Evolutionary conservation across 2,797 vertebrate genomes (phyloP).

Genomic region (Smutsia temminckii): DNA sequence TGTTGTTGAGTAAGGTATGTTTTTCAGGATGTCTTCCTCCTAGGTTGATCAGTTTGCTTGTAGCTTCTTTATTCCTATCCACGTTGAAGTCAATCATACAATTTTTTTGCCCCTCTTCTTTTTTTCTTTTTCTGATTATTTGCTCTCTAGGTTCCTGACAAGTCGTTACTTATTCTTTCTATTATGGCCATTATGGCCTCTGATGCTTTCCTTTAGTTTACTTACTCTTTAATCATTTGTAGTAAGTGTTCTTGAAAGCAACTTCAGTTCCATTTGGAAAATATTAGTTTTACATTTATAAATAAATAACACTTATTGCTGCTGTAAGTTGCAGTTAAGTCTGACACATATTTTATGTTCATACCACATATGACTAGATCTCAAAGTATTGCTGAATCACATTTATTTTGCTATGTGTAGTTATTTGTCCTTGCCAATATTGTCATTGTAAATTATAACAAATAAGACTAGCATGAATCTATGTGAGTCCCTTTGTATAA

Average conservation of each 20-base stretch:
- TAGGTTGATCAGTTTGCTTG: not conserved
- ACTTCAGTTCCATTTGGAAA: not conserved
- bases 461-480: not conserved
- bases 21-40: not conserved
- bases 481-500: not conserved
- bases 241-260: not conserved
- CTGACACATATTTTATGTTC: conserved; percentile 16
- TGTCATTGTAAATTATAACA: conserved; percentile 54
- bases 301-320: not conserved
- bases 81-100: not conserved
- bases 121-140: not conserved
- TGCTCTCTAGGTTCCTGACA: not conserved
- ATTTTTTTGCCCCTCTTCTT: not conserved
- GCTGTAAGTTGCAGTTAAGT: not conserved
- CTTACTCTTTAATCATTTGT: not conserved
- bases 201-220: not conserved
- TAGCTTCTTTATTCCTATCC: not conserved
- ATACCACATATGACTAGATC: not conserved
- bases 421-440: conserved; percentile 39
- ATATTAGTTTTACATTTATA: not conserved
- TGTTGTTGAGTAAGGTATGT: not conserved
- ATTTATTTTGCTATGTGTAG: conserved; percentile 29
- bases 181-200: not conserved
- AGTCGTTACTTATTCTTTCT: not conserved
- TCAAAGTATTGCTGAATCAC: conserved; percentile 41